A percentile compares a stretch with the other conserved stretches of the same genome.
phyloP scores from a whole-genome alignment of 2,888 invertebrate genomes.

The Heliconius ethilla region DNA sequence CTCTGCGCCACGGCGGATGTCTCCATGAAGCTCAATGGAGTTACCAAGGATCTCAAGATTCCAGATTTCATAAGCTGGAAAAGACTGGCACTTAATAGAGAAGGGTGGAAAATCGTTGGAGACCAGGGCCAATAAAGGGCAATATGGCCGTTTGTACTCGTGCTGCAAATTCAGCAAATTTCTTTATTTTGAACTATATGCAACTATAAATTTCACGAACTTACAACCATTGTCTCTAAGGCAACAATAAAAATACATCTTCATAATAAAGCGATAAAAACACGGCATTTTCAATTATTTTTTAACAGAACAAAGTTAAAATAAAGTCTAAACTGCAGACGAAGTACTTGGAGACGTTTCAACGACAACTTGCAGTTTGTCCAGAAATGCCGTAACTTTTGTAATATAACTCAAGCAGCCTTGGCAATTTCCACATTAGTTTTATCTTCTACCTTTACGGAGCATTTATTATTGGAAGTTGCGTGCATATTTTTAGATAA shows the following conservation, averaged over 20 bases:
- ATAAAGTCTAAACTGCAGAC: conserved; percentile 16
- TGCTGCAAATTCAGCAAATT: no score
- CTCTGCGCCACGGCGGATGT: no score
- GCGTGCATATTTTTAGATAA: conserved; percentile 33
- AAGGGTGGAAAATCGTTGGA: no score
- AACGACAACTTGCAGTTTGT: conserved; percentile 19
- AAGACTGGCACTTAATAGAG: no score
- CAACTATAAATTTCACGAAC: neutral
- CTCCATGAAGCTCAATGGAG: no score
- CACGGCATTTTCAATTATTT: neutral
- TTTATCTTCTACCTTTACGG: conserved; percentile 4
- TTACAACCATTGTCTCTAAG: neutral
- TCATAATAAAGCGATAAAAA: neutral
- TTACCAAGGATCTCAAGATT: no score
- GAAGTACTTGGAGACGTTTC: conserved; percentile 19
- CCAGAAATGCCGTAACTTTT: conserved; percentile 34
- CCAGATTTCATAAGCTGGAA: no score
- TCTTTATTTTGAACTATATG: neutral
- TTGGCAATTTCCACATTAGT: conserved; percentile 19
- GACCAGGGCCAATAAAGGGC: no score
- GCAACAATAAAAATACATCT: neutral
- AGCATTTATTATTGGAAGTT: conserved; percentile 13
- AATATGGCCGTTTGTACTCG: no score
- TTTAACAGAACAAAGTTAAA: neutral
- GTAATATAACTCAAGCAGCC: conserved; percentile 37